phyloP scores from a whole-genome alignment of 2,797 vertebrate species.

The Nannoperca australis region DNA sequence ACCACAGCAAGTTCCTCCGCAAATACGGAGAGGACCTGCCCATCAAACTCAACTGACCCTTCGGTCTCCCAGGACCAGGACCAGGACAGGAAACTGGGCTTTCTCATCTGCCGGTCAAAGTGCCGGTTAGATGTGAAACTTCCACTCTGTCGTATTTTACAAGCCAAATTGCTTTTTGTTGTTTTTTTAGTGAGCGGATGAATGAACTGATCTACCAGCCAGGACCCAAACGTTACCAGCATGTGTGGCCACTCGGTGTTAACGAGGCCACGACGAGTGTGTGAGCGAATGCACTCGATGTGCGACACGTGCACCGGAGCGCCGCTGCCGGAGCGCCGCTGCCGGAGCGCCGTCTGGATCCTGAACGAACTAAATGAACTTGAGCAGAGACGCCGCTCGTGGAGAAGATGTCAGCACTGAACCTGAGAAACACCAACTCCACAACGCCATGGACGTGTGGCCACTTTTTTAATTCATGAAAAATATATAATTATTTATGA shows the following conservation, averaged over 20 bases:
- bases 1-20: slow-evolving; percentile 93
- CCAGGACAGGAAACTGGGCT: background rate
- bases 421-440: slow-evolving; percentile 35
- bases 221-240: slow-evolving; percentile 5
- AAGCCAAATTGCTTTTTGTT: slow-evolving; percentile 9
- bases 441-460: slow-evolving; percentile 22
- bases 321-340: slow-evolving; percentile 47
- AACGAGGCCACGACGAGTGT: background rate
- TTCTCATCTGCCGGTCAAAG: background rate
- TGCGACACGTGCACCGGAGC: slow-evolving; percentile 3
- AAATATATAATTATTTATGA: slow-evolving; percentile 61
- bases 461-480: slow-evolving; percentile 55
- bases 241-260: background rate
- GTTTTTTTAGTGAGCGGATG: background rate
- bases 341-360: slow-evolving; percentile 1
- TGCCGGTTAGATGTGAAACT: slow-evolving; percentile 6
- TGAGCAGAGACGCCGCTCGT: slow-evolving; percentile 35
- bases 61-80: background rate
- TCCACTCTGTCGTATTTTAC: background rate
- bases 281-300: background rate
- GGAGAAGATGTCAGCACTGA: slow-evolving; percentile 37
- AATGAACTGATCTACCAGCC: background rate
- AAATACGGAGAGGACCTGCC: slow-evolving; percentile 92
- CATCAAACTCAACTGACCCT: slow-evolving; percentile 85
- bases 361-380: slow-evolving; percentile 22